Evolutionary conservation across 2,888 invertebrate species (phyloP), one percentile per base, ranked within the genome.

Genomic region (Pocota personata): DNA sequence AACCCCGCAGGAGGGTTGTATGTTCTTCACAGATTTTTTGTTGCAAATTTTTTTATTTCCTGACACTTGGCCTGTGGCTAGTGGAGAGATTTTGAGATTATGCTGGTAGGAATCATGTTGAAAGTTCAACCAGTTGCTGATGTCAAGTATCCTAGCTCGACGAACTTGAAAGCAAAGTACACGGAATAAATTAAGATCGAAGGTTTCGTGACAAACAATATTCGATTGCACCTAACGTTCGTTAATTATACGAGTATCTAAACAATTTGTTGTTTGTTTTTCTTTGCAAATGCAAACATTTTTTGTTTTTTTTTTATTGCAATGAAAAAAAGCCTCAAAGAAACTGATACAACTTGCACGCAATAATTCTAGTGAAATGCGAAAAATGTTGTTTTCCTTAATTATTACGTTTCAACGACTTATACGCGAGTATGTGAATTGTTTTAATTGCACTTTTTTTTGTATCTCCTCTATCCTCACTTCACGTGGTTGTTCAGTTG

Each of bases 381-480:
- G 72, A 78, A 83, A 72, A 83, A 83, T 78, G 78, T 67, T 83
- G 77, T 82, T 78, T 72, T 82, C 43, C 64, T 78, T 66, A 72
- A 78, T 82, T 37, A 60, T 72, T 66, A 72, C 58, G 71, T 72
- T 77, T 69, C 40, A 72, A 52, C 64, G 48, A 66, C 50, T 14
- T 8, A n/a, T 24, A 37, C 5, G 16, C 55, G 30, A 57, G 48
- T 66, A 66, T 75, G 80, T 40, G 82, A 83, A 83, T 78, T 82
- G 50, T 83, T 78, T 78, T 78, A 83, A 83, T 83, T 82, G 78
- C 57, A 46, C 35, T 57, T 46, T 14, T 50, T 24, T 55, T 14
- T 40, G 2, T 12, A 12, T 24, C 10, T n/a, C 1, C 19, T 16
- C 4, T 50, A n/a, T 37, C 10, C 16, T 8, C 24, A 19, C 8